phyloP scores from a whole-genome alignment of 2,797 vertebrate genomes.

The Xiphorhynchus erythropygius region DNA sequence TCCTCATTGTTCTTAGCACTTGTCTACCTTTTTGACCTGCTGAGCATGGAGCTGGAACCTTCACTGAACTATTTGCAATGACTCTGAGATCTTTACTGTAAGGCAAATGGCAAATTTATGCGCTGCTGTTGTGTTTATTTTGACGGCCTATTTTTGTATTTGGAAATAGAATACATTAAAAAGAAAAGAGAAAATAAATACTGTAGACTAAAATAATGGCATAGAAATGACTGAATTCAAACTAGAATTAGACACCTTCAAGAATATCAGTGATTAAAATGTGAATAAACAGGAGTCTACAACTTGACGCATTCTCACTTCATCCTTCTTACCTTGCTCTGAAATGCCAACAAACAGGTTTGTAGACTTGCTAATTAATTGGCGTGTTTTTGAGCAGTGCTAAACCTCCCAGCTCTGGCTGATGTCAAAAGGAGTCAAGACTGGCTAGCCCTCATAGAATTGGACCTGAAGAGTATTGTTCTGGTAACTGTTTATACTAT shows the following conservation, averaged over 20 bases:
- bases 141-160: background rate
- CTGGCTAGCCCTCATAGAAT: background rate
- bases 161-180: background rate
- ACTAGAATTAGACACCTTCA: background rate
- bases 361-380: slow-evolving; percentile 20
- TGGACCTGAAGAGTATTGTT: slow-evolving; percentile 48
- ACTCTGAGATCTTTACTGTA: background rate
- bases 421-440: slow-evolving; percentile 24
- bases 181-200: background rate
- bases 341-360: background rate
- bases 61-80: background rate
- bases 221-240: background rate
- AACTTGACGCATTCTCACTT: background rate
- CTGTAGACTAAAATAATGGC: background rate
- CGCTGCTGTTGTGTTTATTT: background rate
- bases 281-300: background rate
- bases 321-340: background rate
- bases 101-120: background rate
- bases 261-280: background rate
- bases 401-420: slow-evolving; percentile 10
- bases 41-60: background rate
- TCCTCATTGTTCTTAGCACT: background rate
- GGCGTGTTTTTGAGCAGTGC: background rate
- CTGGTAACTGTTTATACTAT: slow-evolving; percentile 39
- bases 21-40: background rate